A percentile compares a stretch with the other conserved stretches of the same genome.
These are phyloP conservation scores for Diachasmimorpha longicaudata DNA, from an alignment of 1,140 invertebrate genomes.

Conservation along the genomic window DNA sequence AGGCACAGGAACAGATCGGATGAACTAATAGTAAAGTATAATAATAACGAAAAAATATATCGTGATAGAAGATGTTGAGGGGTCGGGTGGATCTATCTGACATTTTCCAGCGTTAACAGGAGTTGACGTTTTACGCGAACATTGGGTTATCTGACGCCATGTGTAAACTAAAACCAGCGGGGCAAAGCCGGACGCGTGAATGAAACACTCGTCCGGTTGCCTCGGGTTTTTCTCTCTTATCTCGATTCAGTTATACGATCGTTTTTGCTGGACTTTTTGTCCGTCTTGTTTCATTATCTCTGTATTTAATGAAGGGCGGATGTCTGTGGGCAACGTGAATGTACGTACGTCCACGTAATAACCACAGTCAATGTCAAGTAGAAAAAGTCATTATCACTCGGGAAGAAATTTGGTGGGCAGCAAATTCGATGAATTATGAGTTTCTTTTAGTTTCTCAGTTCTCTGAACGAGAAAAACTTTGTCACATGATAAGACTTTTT, in stretches of 20 bases:
- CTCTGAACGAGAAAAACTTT: too few relatives aligned
- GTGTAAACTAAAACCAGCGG: constrained; percentile 2
- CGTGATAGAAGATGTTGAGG: too few relatives aligned
- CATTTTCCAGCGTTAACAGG: not conserved
- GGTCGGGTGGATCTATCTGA: too few relatives aligned
- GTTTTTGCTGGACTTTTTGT: not conserved
- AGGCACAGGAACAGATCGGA: too few relatives aligned
- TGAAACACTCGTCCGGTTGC: not conserved
- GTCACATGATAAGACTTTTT: too few relatives aligned
- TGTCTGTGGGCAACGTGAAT: not conserved
- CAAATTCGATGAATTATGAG: not conserved
- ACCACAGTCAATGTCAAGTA: not conserved
- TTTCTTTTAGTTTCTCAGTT: not conserved
- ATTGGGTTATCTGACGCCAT: not conserved
- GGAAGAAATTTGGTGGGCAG: not conserved
- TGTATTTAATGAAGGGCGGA: not conserved
- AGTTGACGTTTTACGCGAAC: not conserved
- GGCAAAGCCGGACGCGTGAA: not conserved
- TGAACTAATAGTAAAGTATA: too few relatives aligned
- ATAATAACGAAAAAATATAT: too few relatives aligned
- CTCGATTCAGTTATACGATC: not conserved
- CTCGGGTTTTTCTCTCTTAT: not conserved
- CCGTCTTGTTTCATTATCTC: not conserved
- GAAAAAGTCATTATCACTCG: not conserved
- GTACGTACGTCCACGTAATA: not conserved